Conservation (phyloP, 2,113 vertebrate species). For the Parus major region DNA sequence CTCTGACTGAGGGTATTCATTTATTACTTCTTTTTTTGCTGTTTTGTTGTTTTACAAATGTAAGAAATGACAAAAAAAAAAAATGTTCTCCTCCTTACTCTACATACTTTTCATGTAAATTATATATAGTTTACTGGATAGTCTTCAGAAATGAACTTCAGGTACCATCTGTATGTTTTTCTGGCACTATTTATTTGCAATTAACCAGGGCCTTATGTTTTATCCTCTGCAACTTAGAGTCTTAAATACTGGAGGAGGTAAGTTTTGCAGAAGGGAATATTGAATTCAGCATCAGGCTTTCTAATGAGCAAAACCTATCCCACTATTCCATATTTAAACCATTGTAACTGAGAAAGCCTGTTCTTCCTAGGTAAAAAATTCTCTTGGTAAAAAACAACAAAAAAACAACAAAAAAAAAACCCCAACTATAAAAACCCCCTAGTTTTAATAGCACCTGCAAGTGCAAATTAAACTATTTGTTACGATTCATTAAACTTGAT, state of each 20-base stretch:
- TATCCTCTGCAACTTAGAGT: slow-evolving; percentile 48
- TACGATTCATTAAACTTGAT: slow-evolving; percentile 17
- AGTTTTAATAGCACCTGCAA: slow-evolving; percentile 15
- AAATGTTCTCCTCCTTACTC: background rate
- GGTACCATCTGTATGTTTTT: slow-evolving; percentile 70
- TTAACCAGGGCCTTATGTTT: slow-evolving; percentile 75
- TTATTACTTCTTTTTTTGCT: background rate
- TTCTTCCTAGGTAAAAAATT: background rate
- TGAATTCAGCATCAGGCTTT: slow-evolving; percentile 57
- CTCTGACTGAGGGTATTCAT: background rate
- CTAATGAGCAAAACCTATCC: slow-evolving; percentile 50
- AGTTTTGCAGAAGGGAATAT: slow-evolving; percentile 48
- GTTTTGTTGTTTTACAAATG: background rate
- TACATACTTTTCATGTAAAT: background rate
- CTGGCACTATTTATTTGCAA: slow-evolving; percentile 73
- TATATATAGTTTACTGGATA: slow-evolving; percentile 46
- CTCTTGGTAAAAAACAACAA: background rate
- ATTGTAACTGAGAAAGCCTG: background rate
- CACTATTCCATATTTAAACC: slow-evolving; percentile 34
- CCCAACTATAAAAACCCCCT: too few relatives aligned
- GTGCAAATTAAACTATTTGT: slow-evolving; percentile 27
- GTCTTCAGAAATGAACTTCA: slow-evolving; percentile 60
- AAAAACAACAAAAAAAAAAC: background rate
- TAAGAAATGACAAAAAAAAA: background rate
- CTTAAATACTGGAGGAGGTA: slow-evolving; percentile 65